A percentile compares a stretch with the other conserved stretches of the same genome.
Conservation (phyloP, 2,888 invertebrate species). For the Ypsolopha sequella region DNA sequence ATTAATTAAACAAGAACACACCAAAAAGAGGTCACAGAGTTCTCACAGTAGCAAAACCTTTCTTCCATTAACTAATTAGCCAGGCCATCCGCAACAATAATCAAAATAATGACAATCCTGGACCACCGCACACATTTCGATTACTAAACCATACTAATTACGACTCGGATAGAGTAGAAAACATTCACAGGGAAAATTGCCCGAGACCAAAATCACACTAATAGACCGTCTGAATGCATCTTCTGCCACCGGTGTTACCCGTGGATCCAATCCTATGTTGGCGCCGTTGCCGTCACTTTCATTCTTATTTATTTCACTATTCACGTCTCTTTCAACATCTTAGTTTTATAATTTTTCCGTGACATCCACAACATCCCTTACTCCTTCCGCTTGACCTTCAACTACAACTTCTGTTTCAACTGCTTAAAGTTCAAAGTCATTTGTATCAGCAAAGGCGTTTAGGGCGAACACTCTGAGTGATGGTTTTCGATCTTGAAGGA, state of each 20-base stretch:
- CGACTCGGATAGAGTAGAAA: conserved; percentile 39
- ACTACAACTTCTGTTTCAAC: neutral
- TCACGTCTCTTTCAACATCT: conserved; percentile 25
- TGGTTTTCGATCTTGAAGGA: conserved; percentile 6
- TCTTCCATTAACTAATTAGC: conserved; percentile 5
- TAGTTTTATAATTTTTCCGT: conserved; percentile 27
- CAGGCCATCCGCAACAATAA: conserved; percentile 19
- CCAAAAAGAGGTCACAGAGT: neutral
- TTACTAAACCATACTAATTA: conserved; percentile 60
- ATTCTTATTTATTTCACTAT: conserved; percentile 18
- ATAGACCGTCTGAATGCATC: conserved; percentile 30
- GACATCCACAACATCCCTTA: conserved; percentile 8
- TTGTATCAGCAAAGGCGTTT: neutral
- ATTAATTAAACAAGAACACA: neutral
- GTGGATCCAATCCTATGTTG: conserved; percentile 22
- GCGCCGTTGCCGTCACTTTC: conserved; percentile 43
- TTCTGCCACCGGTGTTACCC: conserved; percentile 58
- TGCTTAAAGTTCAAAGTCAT: neutral
- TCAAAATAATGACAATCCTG: conserved; percentile 50
- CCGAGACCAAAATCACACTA: conserved; percentile 44
- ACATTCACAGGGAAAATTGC: conserved; percentile 44
- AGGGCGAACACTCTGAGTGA: neutral
- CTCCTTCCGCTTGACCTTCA: neutral
- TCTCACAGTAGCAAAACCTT: conserved; percentile 4
- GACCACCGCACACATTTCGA: conserved; percentile 55